phyloP scores from a whole-genome alignment of 2,113 vertebrate genomes.

The Orthonyx spaldingii region DNA sequence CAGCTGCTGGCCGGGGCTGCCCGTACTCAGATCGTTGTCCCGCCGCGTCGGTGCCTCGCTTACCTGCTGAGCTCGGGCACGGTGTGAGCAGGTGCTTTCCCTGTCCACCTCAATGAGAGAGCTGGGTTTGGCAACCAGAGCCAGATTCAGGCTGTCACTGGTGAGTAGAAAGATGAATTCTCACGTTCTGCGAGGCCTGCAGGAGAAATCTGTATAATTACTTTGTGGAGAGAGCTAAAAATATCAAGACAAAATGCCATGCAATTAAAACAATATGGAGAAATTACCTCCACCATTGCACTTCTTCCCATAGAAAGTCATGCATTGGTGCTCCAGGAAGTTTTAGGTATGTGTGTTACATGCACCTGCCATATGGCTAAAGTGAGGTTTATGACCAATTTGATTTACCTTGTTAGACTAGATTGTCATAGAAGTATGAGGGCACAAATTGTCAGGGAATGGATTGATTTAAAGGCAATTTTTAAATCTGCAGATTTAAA shows the following conservation, averaged over 20 bases:
- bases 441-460: neutral
- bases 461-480: neutral
- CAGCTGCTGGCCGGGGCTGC: neutral
- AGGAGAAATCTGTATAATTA: neutral
- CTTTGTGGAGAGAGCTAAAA: neutral
- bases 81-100: neutral
- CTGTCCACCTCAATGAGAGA: neutral
- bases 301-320: rapidly evolving
- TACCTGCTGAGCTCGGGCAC: neutral
- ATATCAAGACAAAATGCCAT: neutral
- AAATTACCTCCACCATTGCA: neutral
- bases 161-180: neutral
- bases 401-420: neutral
- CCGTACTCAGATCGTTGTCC: rapidly evolving
- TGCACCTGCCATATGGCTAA: neutral
- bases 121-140: neutral
- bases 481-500: neutral
- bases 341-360: neutral
- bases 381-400: neutral
- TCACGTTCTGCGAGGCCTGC: neutral
- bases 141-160: neutral
- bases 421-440: neutral
- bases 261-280: neutral
- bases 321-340: neutral
- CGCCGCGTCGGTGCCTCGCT: rapidly evolving